These are phyloP conservation scores for Zonotrichia leucophrys DNA, from an alignment of 2,113 vertebrate species.

Conservation along the genomic window DNA sequence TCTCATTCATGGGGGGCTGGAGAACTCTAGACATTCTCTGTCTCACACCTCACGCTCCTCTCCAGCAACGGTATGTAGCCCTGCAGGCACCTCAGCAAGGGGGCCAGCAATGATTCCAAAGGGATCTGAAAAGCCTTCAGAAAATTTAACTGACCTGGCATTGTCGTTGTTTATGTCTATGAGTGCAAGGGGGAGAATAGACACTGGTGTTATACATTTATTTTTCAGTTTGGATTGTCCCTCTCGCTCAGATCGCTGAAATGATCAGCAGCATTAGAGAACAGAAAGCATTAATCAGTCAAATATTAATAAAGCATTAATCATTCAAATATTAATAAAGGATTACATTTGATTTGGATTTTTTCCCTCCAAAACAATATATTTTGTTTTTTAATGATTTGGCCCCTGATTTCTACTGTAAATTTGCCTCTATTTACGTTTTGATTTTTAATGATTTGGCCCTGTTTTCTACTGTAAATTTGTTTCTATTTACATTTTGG, in stretches of 20 bases:
- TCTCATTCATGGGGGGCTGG: slow-evolving; percentile 93
- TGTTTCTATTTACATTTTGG: not conserved
- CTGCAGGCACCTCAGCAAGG: not conserved
- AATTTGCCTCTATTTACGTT: not conserved
- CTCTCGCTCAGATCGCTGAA: not conserved
- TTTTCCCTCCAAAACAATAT: not conserved
- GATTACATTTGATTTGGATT: rapidly evolving
- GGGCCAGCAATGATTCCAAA: slow-evolving; percentile 32
- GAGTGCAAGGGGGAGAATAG: not conserved
- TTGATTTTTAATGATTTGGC: not conserved
- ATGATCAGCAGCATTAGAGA: not conserved
- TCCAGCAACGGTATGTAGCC: slow-evolving; percentile 92
- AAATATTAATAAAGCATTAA: not conserved
- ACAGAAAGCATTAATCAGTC: not conserved
- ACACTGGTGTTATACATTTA: not conserved
- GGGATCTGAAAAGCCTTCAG: slow-evolving; percentile 44
- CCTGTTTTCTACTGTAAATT: not conserved
- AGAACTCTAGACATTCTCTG: slow-evolving; percentile 86
- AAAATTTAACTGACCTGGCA: not conserved
- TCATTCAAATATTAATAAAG: not conserved
- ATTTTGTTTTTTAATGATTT: not conserved
- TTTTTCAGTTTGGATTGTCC: not conserved
- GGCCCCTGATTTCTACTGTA: not conserved
- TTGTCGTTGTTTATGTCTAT: not conserved
- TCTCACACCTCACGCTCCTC: slow-evolving; percentile 94